phyloP scores from a whole-genome alignment of 2,113 vertebrate genomes.

The Elephantulus edwardii region DNA sequence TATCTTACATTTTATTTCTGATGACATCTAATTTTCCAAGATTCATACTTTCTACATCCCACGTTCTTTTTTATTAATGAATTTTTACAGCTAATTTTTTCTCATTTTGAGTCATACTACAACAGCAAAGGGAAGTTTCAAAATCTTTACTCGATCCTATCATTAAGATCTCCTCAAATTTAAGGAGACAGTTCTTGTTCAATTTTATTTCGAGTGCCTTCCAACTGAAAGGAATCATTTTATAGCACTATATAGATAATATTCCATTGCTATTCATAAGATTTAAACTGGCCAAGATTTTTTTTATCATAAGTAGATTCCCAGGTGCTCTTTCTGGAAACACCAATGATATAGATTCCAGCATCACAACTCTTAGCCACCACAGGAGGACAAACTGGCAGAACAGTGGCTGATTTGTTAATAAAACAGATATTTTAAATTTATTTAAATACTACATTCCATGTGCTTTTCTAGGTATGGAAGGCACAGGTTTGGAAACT shows the following conservation, averaged over 20 bases:
- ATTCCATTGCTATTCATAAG: neutral
- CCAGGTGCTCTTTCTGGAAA: neutral
- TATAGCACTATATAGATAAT: neutral
- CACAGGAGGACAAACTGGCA: neutral
- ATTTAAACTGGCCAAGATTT: neutral
- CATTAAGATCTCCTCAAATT: neutral
- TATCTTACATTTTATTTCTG: too few relatives aligned
- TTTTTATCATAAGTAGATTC: neutral
- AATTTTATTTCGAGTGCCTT: neutral
- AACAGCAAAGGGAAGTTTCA: neutral
- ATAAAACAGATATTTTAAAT: neutral
- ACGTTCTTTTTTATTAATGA: too few relatives aligned
- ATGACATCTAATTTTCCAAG: too few relatives aligned
- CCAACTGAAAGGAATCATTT: neutral
- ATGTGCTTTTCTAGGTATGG: neutral
- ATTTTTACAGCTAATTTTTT: too few relatives aligned
- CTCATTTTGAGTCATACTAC: neutral
- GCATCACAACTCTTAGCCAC: neutral
- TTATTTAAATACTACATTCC: neutral
- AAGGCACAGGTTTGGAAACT: neutral
- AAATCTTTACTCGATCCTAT: neutral
- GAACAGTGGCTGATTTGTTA: neutral
- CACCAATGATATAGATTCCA: neutral
- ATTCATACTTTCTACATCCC: too few relatives aligned
- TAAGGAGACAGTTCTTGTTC: neutral